Evolutionary conservation across 2,797 vertebrate genomes (phyloP).

Genomic region (Phalloptychus januarius): DNA sequence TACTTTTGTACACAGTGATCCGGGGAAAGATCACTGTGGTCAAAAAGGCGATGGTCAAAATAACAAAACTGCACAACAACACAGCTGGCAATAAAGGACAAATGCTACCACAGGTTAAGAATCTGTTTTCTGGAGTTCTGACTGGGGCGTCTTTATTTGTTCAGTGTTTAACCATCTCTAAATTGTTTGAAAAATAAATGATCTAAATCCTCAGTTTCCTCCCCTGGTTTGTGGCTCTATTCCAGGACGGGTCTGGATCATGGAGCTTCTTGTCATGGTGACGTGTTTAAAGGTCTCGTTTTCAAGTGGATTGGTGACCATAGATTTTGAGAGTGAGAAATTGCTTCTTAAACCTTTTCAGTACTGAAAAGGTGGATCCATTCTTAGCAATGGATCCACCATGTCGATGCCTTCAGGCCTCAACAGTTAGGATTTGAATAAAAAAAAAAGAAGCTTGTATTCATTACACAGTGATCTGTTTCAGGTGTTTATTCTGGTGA

Average conservation of each 20-base stretch:
- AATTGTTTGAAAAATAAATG: slow-evolving; percentile 84
- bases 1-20: slow-evolving; percentile 64
- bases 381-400: background rate
- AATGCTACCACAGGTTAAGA: slow-evolving; percentile 74
- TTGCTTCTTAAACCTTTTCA: background rate
- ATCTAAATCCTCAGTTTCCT: slow-evolving; percentile 72
- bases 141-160: slow-evolving; percentile 77
- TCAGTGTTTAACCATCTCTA: slow-evolving; percentile 84
- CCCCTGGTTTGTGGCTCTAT: slow-evolving; percentile 41
- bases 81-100: slow-evolving; percentile 82
- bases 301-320: background rate
- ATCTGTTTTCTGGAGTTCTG: slow-evolving; percentile 74
- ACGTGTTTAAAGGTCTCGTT: background rate
- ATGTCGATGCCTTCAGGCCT: background rate
- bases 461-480: background rate
- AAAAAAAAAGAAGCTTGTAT: background rate
- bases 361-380: too few relatives aligned
- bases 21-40: too few relatives aligned
- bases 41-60: slow-evolving; percentile 58
- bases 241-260: background rate
- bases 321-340: background rate
- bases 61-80: slow-evolving; percentile 60
- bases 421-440: background rate
- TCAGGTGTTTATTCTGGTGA: background rate
- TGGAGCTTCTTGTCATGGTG: background rate